Evolutionary conservation across 2,797 vertebrate genomes (phyloP).

Genomic region (Phoxinus dragarum): DNA sequence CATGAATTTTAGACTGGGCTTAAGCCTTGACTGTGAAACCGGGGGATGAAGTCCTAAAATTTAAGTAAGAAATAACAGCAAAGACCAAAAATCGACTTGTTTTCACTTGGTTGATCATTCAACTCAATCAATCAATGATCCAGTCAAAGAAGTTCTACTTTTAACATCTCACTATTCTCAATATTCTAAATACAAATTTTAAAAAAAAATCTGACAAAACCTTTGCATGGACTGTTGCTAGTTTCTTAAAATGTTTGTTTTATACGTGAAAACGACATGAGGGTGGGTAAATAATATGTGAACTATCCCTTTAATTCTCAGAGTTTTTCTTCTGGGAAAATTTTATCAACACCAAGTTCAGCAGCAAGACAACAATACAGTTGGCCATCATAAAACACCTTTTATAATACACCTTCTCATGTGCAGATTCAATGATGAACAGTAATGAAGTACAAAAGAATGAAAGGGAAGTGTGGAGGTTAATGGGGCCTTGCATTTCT

Average conservation of each 20-base stretch:
- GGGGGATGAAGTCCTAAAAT: too few relatives aligned
- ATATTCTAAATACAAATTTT: too few relatives aligned
- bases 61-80: not conserved
- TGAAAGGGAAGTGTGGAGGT: conserved; percentile 27
- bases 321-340: not conserved
- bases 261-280: too few relatives aligned
- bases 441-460: conserved; percentile 57
- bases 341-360: not conserved
- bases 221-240: not conserved
- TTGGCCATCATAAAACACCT: conserved; percentile 42
- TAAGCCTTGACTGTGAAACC: too few relatives aligned
- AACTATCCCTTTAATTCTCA: not conserved
- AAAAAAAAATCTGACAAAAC: not conserved
- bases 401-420: conserved; percentile 44
- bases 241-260: not conserved
- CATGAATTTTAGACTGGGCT: too few relatives aligned
- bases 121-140: not conserved
- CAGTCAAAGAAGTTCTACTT: not conserved
- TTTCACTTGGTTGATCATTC: not conserved
- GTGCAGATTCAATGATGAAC: conserved; percentile 35
- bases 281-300: not conserved
- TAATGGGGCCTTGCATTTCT: conserved; percentile 35
- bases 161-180: not conserved
- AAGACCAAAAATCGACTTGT: not conserved
- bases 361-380: conserved; percentile 13